Evolutionary conservation across 2,113 vertebrate species (phyloP).

Genomic region (Oreochromis tanganicae): DNA sequence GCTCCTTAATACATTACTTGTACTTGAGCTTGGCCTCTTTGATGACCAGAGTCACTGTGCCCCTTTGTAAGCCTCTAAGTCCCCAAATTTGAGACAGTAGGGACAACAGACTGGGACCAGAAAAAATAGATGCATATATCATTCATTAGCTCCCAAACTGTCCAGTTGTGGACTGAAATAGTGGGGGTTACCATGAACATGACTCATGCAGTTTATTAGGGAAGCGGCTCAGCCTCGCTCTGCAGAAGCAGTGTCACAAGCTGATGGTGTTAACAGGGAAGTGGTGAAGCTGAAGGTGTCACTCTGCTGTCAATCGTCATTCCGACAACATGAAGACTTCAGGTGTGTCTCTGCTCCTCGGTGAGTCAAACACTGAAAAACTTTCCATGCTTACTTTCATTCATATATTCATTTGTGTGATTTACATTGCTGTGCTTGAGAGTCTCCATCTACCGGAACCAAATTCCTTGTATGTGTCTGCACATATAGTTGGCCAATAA

Average conservation of each 20-base stretch:
- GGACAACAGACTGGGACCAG: not conserved
- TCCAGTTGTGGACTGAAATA: not conserved
- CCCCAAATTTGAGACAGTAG: not conserved
- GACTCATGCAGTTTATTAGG: not conserved
- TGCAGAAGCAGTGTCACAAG: not conserved
- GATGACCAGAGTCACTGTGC: not conserved
- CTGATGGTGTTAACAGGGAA: not conserved
- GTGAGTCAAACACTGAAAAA: not conserved
- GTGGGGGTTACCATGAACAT: not conserved
- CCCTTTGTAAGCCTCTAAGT: not conserved
- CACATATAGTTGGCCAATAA: too few species aligned
- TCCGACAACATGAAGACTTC: not conserved
- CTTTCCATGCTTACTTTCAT: not conserved
- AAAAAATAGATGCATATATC: not conserved
- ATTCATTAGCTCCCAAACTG: not conserved
- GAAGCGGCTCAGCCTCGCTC: not conserved
- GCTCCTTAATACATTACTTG: not conserved
- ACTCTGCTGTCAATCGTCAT: not conserved
- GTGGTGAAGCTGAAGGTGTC: not conserved
- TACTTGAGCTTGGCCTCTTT: not conserved
- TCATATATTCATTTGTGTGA: not conserved
- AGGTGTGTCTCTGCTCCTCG: not conserved
- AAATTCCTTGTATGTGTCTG: too few species aligned
- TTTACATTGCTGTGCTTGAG: too few species aligned
- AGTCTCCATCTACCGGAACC: too few species aligned